Percentiles rank a stretch among this genome's conserved stretches.
Conservation (phyloP, 2,888 invertebrate genomes). For the Eupithecia vulgata region DNA sequence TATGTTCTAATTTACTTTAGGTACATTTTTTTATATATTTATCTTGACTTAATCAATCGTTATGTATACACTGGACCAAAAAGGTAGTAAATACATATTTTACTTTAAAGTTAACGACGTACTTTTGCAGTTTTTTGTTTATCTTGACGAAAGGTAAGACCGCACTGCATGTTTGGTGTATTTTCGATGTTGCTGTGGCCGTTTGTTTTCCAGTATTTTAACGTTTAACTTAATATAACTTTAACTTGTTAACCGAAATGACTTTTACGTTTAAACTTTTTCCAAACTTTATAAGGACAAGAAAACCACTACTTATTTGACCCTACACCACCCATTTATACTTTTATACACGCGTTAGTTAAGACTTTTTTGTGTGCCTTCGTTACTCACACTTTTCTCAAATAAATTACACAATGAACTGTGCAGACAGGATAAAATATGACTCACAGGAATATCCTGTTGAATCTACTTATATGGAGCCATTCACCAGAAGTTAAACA, state of each 20-base stretch:
- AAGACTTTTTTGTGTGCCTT: neutral
- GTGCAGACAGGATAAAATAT: neutral
- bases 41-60: neutral
- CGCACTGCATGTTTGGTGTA: conserved; percentile 57
- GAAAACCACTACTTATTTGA: neutral
- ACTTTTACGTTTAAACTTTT: neutral
- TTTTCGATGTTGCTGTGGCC: conserved; percentile 39
- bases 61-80: neutral
- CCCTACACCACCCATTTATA: neutral
- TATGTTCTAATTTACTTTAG: neutral
- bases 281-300: neutral
- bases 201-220: conserved; percentile 23
- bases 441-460: neutral
- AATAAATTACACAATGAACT: neutral
- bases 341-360: neutral
- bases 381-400: neutral
- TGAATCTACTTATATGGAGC: neutral
- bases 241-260: neutral
- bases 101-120: neutral
- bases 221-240: too few species aligned
- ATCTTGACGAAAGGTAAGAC: conserved; percentile 45
- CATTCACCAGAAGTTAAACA: neutral
- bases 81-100: neutral
- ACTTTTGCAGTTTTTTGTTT: conserved; percentile 11
- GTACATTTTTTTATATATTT: neutral